A percentile compares a stretch with the other conserved stretches of the same genome.
phyloP scores from a whole-genome alignment of 2,888 invertebrate species.

The Ormia ochracea region DNA sequence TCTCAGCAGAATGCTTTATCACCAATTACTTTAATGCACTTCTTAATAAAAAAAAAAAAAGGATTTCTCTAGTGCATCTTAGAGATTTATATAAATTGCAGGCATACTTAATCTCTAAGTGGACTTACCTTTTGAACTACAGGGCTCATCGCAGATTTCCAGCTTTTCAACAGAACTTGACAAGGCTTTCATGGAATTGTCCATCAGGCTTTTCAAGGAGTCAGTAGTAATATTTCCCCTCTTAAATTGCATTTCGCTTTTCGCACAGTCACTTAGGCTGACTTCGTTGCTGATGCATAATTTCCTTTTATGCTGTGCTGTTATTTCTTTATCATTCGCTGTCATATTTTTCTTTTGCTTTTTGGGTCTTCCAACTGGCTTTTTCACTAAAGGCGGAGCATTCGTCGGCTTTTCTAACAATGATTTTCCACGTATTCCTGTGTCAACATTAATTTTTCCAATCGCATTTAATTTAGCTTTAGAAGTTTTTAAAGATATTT shows the following conservation, averaged over 20 bases:
- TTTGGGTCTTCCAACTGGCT: conserved; percentile 18
- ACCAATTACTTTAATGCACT: too few species aligned
- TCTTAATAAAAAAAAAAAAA: too few species aligned
- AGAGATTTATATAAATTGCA: neutral
- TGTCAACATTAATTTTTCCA: neutral
- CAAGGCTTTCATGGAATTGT: neutral
- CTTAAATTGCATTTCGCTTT: too few species aligned
- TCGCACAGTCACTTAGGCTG: too few species aligned
- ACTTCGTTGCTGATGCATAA: conserved; percentile 1
- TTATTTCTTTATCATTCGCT: neutral
- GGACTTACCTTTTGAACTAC: conserved; percentile 28
- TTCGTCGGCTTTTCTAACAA: neutral
- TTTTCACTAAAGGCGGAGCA: neutral
- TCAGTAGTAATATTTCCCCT: neutral
- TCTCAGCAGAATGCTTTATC: too few species aligned
- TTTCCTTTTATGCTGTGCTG: neutral
- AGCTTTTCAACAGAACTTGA: conserved; percentile 27
- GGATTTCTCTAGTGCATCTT: too few species aligned
- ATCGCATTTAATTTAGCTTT: neutral
- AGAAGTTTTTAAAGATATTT: neutral
- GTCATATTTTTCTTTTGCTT: neutral
- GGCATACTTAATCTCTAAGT: neutral
- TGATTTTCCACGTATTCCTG: neutral
- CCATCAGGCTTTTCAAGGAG: neutral
- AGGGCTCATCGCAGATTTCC: conserved; percentile 1